Percentiles rank a stretch among this genome's conserved stretches.
phyloP scores from a whole-genome alignment of 2,888 invertebrate species.

The Drosophila greeni region DNA sequence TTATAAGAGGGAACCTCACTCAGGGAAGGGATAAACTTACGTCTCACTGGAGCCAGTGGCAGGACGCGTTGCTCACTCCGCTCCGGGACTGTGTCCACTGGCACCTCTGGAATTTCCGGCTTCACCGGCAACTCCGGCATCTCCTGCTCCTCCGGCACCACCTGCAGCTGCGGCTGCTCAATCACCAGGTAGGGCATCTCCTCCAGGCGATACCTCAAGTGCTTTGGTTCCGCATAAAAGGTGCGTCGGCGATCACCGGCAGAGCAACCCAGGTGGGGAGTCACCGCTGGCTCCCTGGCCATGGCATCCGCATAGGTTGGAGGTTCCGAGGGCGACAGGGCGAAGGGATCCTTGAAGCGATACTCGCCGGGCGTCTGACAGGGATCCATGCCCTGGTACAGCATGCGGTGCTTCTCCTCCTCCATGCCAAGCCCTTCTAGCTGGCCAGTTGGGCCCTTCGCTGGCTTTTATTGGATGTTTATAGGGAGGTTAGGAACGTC shows the following conservation, averaged over 20 bases:
- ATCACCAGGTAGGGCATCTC: neutral
- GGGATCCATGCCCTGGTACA: slow-evolving; percentile 54
- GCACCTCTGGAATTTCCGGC: neutral
- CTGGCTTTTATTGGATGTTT: slow-evolving; percentile 7
- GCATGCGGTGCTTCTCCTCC: slow-evolving; percentile 54
- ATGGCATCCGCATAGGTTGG: slow-evolving; percentile 51
- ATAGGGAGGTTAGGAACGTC: neutral
- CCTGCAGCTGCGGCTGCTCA: neutral
- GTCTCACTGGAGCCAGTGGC: slow-evolving; percentile 21
- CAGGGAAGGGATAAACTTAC: too few relatives aligned
- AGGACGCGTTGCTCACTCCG: neutral
- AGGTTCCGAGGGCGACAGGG: slow-evolving; percentile 26
- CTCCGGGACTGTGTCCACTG: neutral
- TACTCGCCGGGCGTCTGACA: neutral
- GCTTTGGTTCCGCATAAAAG: slow-evolving; percentile 35
- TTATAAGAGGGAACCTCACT: too few relatives aligned
- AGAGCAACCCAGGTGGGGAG: neutral
- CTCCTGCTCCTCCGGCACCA: slow-evolving; percentile 3
- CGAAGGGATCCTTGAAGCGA: neutral
- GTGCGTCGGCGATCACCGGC: slow-evolving; percentile 14
- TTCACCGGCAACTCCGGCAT: neutral
- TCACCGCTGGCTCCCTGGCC: slow-evolving; percentile 9
- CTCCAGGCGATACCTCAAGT: slow-evolving; percentile 12
- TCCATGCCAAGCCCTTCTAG: slow-evolving; percentile 37
- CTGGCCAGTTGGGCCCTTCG: neutral